Evolutionary conservation across 1,140 invertebrate species (phyloP).

Genomic region (Chlorops oryzae): DNA sequence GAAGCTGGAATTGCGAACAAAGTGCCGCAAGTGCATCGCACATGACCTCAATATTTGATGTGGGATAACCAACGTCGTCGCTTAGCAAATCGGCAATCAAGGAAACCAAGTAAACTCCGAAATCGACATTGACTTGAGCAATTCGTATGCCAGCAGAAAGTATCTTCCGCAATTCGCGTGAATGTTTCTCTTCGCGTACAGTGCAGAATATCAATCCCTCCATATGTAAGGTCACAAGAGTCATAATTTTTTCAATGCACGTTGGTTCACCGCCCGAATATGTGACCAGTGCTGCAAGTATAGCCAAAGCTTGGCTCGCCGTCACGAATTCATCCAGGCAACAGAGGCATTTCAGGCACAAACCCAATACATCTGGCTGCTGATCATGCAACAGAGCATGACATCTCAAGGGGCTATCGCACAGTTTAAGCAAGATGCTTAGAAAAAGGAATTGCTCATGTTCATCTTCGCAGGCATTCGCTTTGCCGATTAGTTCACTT

Average conservation of each 20-base stretch:
- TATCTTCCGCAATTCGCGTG: slow-evolving; percentile 28
- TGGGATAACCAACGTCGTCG: slow-evolving; percentile 33
- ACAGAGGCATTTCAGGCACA: slow-evolving; percentile 55
- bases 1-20: slow-evolving; percentile 42
- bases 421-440: slow-evolving; percentile 51
- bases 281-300: slow-evolving; percentile 61
- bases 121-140: slow-evolving; percentile 30
- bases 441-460: slow-evolving; percentile 41
- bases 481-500: slow-evolving; percentile 53
- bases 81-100: slow-evolving; percentile 39
- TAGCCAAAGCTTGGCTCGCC: slow-evolving; percentile 62
- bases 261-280: slow-evolving; percentile 50
- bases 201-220: slow-evolving; percentile 41
- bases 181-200: slow-evolving; percentile 29
- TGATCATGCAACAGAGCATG: slow-evolving; percentile 51
- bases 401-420: slow-evolving; percentile 54
- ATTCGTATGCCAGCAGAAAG: slow-evolving; percentile 38
- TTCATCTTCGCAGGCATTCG: slow-evolving; percentile 36
- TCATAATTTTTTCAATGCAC: slow-evolving; percentile 35
- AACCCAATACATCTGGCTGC: slow-evolving; percentile 47
- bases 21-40: slow-evolving; percentile 41
- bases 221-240: slow-evolving; percentile 43
- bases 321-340: slow-evolving; percentile 58
- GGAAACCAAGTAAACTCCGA: slow-evolving; percentile 35
- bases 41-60: slow-evolving; percentile 31